Percentiles rank a stretch among this genome's conserved stretches.
These are phyloP conservation scores for Antedon mediterranea DNA, from an alignment of 53 echinoderm and acorn worm genomes.

Conservation along the genomic window DNA sequence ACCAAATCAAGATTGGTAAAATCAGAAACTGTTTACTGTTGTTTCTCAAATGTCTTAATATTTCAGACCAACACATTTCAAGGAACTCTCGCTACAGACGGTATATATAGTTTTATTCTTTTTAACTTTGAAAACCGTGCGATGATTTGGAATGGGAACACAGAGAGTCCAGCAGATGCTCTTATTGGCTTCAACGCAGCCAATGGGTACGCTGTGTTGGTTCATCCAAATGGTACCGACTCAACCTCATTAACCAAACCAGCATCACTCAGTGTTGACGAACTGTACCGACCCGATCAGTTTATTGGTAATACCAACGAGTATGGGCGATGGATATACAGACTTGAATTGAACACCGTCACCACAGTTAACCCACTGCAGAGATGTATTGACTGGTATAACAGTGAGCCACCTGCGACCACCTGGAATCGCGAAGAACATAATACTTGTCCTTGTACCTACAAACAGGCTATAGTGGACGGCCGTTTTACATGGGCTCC, in stretches of 20 bases:
- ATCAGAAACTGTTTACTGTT: too few relatives aligned
- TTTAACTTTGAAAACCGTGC: neutral
- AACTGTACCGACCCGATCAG: neutral
- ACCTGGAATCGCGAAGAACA: neutral
- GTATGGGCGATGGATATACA: neutral
- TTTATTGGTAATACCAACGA: neutral
- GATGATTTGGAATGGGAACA: neutral
- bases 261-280: neutral
- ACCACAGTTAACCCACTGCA: neutral
- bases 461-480: neutral
- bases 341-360: neutral
- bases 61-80: conserved; percentile 7
- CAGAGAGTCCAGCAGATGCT: neutral
- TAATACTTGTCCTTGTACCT: neutral
- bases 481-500: neutral
- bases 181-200: neutral
- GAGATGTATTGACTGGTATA: conserved; percentile 1
- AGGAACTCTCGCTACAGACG: conserved; percentile 9
- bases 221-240: neutral
- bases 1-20: too few relatives aligned
- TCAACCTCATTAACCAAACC: neutral
- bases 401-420: neutral
- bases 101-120: conserved; percentile 3
- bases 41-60: too few relatives aligned
- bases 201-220: neutral